These are phyloP conservation scores for Lasiommata megera DNA, from an alignment of 2,888 invertebrate genomes.

Conservation along the genomic window DNA sequence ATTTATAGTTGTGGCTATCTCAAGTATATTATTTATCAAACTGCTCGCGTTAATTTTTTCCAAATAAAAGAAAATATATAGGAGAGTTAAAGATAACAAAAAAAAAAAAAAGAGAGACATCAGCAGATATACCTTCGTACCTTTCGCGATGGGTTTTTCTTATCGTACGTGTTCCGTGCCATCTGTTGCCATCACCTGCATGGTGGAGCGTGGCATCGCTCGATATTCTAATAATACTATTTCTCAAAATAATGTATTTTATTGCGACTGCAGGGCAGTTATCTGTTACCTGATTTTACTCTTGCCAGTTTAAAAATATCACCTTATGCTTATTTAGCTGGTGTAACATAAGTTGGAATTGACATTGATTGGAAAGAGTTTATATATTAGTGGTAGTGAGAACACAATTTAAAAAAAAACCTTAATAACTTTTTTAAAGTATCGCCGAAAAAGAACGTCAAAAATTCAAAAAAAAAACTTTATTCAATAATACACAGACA, in stretches of 20 bases:
- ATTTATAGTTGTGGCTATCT: no score
- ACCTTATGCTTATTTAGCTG: neutral
- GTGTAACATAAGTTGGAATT: no score
- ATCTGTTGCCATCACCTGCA: conserved; percentile 15
- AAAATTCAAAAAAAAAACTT: no score
- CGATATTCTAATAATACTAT: conserved; percentile 1
- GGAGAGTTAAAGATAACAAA: neutral
- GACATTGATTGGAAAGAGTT: no score
- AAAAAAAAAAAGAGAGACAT: neutral
- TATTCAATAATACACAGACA: no score
- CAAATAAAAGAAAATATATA: no score
- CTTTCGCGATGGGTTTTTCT: neutral
- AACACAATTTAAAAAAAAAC: no score
- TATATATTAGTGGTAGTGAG: no score
- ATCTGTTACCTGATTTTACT: neutral
- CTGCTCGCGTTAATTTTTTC: no score
- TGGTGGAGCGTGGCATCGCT: conserved; percentile 4
- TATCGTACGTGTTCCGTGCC: neutral
- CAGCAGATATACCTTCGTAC: neutral
- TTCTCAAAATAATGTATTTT: conserved; percentile 1
- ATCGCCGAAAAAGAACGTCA: no score
- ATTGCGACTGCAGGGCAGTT: neutral
- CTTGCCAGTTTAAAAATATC: neutral
- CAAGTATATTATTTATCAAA: no score
- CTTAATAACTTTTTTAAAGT: no score